Conservation (phyloP, 2,888 invertebrate species). For the Mantis religiosa region DNA sequence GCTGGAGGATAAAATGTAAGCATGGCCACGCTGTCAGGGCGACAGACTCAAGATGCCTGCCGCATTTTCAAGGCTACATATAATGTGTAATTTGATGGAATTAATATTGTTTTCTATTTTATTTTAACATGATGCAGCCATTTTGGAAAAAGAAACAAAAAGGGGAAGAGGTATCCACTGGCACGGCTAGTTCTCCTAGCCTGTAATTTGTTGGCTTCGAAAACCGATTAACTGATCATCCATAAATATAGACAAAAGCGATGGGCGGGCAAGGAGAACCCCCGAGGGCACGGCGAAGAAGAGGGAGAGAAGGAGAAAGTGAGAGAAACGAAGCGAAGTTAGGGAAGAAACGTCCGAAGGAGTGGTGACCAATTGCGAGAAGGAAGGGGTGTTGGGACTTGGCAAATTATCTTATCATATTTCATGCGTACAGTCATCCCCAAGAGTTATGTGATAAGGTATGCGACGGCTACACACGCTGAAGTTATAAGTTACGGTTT, state of each 20-base stretch:
- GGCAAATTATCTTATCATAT: conserved; percentile 1
- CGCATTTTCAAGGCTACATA: background rate
- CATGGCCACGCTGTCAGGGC: background rate
- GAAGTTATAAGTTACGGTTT: background rate
- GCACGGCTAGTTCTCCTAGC: background rate
- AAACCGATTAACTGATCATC: conserved; percentile 1
- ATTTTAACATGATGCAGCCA: conserved; percentile 6
- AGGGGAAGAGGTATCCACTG: background rate
- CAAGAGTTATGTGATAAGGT: background rate
- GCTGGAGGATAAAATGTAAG: background rate
- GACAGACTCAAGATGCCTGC: background rate
- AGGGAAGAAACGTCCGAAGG: background rate
- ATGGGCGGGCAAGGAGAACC: background rate
- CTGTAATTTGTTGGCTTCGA: conserved; percentile 6
- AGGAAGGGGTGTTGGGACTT: background rate
- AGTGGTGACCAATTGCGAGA: background rate
- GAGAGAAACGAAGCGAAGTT: background rate
- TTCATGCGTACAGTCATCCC: background rate
- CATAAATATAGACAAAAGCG: background rate
- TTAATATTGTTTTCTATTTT: conserved; percentile 9
- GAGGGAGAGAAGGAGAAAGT: background rate
- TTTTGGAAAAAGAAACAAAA: background rate
- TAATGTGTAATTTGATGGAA: conserved; percentile 10
- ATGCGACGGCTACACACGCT: background rate
- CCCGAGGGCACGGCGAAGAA: background rate